These are phyloP conservation scores for Zonitis immaculata DNA, from an alignment of 2,888 invertebrate genomes.

Conservation along the genomic window DNA sequence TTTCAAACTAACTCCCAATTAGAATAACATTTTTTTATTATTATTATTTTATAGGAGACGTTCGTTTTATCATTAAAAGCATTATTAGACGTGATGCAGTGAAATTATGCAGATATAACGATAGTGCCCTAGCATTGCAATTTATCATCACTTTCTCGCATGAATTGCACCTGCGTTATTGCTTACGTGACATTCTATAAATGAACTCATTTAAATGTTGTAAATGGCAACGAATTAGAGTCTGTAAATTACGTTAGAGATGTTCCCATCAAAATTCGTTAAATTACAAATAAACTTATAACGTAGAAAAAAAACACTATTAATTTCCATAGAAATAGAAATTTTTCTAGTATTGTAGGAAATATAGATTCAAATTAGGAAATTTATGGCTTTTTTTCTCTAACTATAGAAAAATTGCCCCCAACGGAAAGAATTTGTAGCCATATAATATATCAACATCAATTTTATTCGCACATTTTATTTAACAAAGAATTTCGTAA, in stretches of 20 bases:
- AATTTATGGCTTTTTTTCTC: neutral
- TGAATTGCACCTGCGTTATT: constrained; percentile 21
- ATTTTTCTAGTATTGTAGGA: too few species aligned
- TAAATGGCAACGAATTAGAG: constrained; percentile 12
- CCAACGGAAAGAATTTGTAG: neutral
- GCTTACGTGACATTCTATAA: constrained; percentile 28
- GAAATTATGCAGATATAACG: neutral
- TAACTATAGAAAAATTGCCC: neutral
- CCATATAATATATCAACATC: neutral
- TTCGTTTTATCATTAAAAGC: too few species aligned
- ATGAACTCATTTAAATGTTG: constrained; percentile 30
- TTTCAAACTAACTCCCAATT: too few species aligned
- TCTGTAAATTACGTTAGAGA: neutral
- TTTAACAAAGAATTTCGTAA: neutral
- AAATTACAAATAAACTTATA: neutral
- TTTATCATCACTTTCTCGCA: constrained; percentile 13
- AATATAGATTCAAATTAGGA: neutral
- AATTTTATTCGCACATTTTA: neutral
- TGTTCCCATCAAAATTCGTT: neutral
- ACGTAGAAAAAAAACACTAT: neutral
- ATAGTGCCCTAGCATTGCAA: constrained; percentile 7
- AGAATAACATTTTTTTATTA: too few species aligned
- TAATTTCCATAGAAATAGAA: neutral
- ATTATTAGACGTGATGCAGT: too few species aligned
- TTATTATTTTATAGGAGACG: too few species aligned